phyloP scores from a whole-genome alignment of 1,140 invertebrate genomes.

The Lepeophtheirus salmonis region DNA sequence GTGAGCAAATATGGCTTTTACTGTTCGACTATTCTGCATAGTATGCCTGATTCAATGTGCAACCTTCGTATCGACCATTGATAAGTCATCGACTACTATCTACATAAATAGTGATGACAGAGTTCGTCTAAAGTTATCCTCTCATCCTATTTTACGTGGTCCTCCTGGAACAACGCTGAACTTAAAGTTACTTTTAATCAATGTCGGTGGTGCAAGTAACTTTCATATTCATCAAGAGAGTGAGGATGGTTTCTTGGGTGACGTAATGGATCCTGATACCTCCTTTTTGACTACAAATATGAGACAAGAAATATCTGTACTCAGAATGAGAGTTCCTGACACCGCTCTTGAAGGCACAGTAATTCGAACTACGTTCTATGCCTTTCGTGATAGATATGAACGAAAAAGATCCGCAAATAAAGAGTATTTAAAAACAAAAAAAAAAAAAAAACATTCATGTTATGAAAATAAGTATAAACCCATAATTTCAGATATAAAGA shows the following conservation, averaged over 20 bases:
- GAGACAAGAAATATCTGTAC: background rate
- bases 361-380: background rate
- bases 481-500: too few relatives aligned
- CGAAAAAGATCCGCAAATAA: too few relatives aligned
- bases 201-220: background rate
- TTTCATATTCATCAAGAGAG: background rate
- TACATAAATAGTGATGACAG: background rate
- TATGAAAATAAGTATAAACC: too few relatives aligned
- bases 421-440: too few relatives aligned
- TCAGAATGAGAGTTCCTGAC: background rate
- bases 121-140: background rate
- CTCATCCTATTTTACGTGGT: background rate
- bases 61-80: too few relatives aligned
- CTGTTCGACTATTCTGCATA: too few relatives aligned
- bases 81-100: background rate
- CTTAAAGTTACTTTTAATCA: background rate
- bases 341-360: background rate
- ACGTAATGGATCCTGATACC: background rate
- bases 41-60: too few relatives aligned
- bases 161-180: background rate
- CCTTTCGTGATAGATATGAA: background rate
- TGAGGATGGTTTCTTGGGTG: background rate
- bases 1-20: too few relatives aligned
- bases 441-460: too few relatives aligned
- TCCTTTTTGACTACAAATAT: background rate